These are phyloP conservation scores for Endomychus coccineus DNA, from an alignment of 2,888 invertebrate genomes.

Conservation along the genomic window DNA sequence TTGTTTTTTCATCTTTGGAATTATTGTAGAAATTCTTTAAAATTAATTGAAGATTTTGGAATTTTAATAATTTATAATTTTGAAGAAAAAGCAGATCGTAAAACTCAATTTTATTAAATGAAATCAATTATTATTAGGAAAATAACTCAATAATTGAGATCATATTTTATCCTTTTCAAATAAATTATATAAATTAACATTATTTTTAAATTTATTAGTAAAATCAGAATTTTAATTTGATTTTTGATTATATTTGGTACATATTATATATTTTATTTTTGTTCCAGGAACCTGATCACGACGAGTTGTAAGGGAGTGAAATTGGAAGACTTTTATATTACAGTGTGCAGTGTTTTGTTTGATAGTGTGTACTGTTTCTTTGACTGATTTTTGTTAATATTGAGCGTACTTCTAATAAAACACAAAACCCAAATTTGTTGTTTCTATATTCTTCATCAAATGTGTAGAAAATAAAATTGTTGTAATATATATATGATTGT, in stretches of 20 bases:
- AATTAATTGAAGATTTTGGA: no score
- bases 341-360: conserved; percentile 42
- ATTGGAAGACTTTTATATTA: conserved; percentile 36
- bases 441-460: conserved; percentile 12
- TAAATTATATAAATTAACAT: no score
- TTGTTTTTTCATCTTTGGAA: no score
- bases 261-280: conserved; percentile 21
- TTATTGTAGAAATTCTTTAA: no score
- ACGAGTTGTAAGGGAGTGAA: conserved; percentile 47
- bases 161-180: no score
- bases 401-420: conserved; percentile 37
- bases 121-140: no score
- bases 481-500: conserved; percentile 9
- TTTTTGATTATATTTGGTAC: conserved; percentile 7
- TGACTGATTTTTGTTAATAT: conserved; percentile 42
- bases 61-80: no score
- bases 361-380: conserved; percentile 40
- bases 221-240: conserved; percentile 8
- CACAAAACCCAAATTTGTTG: conserved; percentile 29
- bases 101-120: no score
- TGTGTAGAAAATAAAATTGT: conserved; percentile 8
- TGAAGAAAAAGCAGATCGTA: no score
- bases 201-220: no score
- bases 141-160: no score
- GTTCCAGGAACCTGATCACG: conserved; percentile 47